Evolutionary conservation across 2,113 vertebrate species (phyloP).

Genomic region (Cochlearius cochlearius): DNA sequence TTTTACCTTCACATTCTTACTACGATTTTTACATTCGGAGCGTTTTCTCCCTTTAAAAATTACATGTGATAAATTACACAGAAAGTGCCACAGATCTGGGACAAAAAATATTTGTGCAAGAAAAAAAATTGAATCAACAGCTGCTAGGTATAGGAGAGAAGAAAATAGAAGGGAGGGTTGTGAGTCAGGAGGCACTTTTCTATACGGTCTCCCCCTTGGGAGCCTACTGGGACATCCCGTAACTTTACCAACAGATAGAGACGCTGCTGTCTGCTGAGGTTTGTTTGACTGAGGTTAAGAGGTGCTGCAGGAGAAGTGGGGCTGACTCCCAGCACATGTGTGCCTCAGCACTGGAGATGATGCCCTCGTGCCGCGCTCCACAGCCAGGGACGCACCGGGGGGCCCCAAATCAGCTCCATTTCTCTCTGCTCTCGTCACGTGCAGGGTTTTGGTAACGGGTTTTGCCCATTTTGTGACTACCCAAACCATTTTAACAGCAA

Average conservation of each 20-base stretch:
- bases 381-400: fast-evolving
- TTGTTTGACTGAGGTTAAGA: neutral
- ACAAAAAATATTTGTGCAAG: neutral
- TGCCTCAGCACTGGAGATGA: neutral
- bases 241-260: neutral
- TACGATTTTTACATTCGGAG: neutral
- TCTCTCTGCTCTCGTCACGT: neutral
- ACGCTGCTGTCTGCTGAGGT: neutral
- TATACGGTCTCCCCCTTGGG: neutral
- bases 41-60: neutral
- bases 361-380: neutral
- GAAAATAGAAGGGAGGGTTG: neutral
- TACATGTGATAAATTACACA: neutral
- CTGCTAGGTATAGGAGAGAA: neutral
- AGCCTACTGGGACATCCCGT: neutral
- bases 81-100: neutral
- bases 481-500: neutral
- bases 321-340: neutral
- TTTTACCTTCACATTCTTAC: neutral
- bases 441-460: neutral
- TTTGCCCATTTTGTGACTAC: neutral
- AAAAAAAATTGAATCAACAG: neutral
- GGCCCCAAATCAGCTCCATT: neutral
- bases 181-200: neutral
- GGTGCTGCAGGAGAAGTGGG: neutral